Conservation (phyloP, 2,888 invertebrate genomes). For the Erynnis tages region DNA sequence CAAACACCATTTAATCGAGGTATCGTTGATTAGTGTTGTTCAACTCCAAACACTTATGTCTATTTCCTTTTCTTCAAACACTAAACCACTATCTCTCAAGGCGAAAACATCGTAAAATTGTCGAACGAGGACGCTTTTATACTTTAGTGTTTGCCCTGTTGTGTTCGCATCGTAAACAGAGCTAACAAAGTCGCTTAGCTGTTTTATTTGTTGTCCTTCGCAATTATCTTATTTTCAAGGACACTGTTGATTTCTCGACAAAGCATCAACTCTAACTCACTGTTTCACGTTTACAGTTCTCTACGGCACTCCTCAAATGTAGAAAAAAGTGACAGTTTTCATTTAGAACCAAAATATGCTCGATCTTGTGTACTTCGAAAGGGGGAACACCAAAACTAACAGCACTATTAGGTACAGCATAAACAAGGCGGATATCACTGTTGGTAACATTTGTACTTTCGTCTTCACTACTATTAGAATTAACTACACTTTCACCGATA, state of each 20-base stretch:
- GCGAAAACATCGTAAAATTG: not conserved
- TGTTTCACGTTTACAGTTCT: too few species aligned
- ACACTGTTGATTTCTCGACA: too few species aligned
- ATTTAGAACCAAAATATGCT: conserved; percentile 24
- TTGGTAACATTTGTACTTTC: conserved; percentile 44
- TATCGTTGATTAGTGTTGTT: too few species aligned
- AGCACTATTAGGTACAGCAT: conserved; percentile 65
- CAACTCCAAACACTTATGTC: too few species aligned
- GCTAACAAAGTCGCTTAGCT: not conserved
- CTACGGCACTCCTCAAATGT: too few species aligned
- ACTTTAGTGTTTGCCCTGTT: conserved; percentile 1
- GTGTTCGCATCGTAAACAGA: not conserved
- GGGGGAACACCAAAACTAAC: conserved; percentile 62
- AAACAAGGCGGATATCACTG: conserved; percentile 58
- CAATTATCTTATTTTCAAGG: not conserved
- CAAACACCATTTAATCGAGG: too few species aligned
- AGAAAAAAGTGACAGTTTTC: too few species aligned
- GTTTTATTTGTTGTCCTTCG: not conserved
- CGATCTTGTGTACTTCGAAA: conserved; percentile 60
- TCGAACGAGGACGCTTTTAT: not conserved
- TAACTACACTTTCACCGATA: not conserved
- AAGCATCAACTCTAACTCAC: too few species aligned
- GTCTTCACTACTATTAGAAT: not conserved
- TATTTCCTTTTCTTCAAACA: conserved; percentile 1
- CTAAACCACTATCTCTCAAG: not conserved